Conservation (phyloP, 2,888 invertebrate genomes). For the Sympetrum striolatum region DNA sequence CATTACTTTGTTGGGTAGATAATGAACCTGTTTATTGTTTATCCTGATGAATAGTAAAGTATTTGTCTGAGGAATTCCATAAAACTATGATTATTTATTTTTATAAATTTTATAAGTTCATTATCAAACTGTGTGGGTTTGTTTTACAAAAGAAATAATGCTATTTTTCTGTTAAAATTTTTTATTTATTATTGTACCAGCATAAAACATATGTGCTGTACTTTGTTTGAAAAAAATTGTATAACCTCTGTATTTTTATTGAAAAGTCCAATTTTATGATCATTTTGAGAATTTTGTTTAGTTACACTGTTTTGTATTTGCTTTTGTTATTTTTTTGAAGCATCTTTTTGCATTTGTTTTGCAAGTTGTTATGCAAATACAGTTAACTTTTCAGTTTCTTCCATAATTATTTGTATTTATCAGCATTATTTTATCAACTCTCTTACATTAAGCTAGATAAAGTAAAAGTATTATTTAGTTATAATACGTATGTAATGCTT, state of each 20-base stretch:
- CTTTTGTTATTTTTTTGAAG: too few relatives aligned
- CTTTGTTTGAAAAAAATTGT: background rate
- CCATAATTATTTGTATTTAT: too few relatives aligned
- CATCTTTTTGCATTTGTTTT: too few relatives aligned
- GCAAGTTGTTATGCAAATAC: too few relatives aligned
- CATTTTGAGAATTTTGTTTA: too few relatives aligned
- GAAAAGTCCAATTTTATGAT: too few relatives aligned
- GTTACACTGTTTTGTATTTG: too few relatives aligned
- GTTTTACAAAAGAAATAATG: background rate
- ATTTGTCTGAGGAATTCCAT: background rate
- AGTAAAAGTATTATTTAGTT: background rate
- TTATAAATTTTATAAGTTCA: background rate
- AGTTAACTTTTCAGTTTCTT: too few relatives aligned
- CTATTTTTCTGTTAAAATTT: background rate
- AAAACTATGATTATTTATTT: background rate
- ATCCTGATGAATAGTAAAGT: background rate
- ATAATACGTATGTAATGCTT: background rate
- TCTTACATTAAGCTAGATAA: too few relatives aligned
- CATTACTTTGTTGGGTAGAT: background rate
- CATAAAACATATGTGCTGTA: background rate
- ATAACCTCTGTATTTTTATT: too few relatives aligned
- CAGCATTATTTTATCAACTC: too few relatives aligned
- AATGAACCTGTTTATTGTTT: background rate
- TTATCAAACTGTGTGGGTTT: too few relatives aligned
- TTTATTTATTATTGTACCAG: conserved; percentile 7